phyloP scores from a whole-genome alignment of 2,797 vertebrate genomes.

The Myotis vivesi region DNA sequence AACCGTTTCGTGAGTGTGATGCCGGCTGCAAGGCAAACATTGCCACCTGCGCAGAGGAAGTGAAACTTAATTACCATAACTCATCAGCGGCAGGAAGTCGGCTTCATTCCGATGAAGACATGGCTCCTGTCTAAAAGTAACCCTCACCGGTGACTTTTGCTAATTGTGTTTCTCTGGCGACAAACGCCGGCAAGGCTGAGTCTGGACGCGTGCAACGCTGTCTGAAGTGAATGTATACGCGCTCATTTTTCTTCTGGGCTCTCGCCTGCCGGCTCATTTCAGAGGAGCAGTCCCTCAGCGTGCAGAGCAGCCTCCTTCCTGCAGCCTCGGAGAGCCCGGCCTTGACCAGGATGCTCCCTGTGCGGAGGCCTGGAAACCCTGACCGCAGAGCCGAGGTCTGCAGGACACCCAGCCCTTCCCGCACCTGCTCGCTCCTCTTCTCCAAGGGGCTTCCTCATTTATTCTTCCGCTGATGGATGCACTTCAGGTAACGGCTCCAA shows the following conservation, averaged over 20 bases:
- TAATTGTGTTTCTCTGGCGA: not conserved
- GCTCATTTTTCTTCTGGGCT: not conserved
- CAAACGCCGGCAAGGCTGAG: not conserved
- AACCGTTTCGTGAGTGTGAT: not conserved
- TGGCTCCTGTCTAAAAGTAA: not conserved
- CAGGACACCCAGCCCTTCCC: not conserved
- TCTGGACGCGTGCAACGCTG: not conserved
- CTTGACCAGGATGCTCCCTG: not conserved
- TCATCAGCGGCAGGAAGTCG: too few species aligned
- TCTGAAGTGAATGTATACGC: not conserved
- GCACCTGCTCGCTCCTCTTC: too few species aligned
- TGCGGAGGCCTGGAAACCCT: not conserved
- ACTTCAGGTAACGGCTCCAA: not conserved
- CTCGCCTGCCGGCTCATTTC: not conserved
- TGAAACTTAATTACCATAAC: not conserved
- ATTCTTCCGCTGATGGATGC: not conserved
- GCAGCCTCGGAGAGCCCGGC: not conserved
- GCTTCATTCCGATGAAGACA: not conserved
- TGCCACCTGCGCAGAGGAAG: not conserved
- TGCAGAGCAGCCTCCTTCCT: not conserved
- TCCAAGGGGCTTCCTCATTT: not conserved
- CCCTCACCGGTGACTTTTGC: not conserved
- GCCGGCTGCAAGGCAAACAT: not conserved
- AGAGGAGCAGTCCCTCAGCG: fast-evolving
- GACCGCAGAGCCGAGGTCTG: not conserved